Evolutionary conservation across 2,113 vertebrate species (phyloP), one percentile per base, ranked within the genome.

Genomic region (Synodontis membranacea): DNA sequence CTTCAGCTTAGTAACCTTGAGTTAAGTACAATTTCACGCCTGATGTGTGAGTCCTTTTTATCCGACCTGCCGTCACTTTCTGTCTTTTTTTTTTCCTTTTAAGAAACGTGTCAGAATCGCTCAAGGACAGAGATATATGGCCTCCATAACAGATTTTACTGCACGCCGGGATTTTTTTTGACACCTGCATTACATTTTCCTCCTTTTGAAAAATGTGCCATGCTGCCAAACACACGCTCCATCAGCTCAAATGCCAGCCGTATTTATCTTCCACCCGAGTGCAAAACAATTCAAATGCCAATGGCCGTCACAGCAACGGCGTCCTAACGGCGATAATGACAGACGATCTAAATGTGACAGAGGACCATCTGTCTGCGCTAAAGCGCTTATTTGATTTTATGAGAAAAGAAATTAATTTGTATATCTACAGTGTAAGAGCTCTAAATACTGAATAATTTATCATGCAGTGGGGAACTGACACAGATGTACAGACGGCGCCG

Each of bases 241-340:
- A 88, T 92, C 92, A 89, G 92, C 88, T 88, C 89, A 94, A 94
- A 94, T 93, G 92, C 93, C 93, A 93, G 89, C 91, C 91, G 90
- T 90, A 91, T 93, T 93, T 90, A 89, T 93, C 92, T 89, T 92
- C 90, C 88, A 89, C 90, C 92, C 90, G 93, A 89, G 91, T 88
- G 92, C 87, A 88, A 90, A 93, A 93, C 90, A 86, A 92, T 93
- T 89, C 87, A 92, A 93, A 93, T 91, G 91, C 89, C 92, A 92
- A 88, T 80, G 48, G 34, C 19, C 90, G 89, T 90, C 87, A 86
- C 83, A 87, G 60, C 52, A 62, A 62, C 56, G 78, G 54, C 19
- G 84, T 79, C 25, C 54, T 87, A 58, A 81, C 75, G 76, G 2
- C 82, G 21, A n/a, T 83, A 87, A 90, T 86, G 34, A 68, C 37